A percentile compares a stretch with the other conserved stretches of the same genome.
Conservation (phyloP, 2,888 invertebrate genomes). For the Sinotaia quadrata region DNA sequence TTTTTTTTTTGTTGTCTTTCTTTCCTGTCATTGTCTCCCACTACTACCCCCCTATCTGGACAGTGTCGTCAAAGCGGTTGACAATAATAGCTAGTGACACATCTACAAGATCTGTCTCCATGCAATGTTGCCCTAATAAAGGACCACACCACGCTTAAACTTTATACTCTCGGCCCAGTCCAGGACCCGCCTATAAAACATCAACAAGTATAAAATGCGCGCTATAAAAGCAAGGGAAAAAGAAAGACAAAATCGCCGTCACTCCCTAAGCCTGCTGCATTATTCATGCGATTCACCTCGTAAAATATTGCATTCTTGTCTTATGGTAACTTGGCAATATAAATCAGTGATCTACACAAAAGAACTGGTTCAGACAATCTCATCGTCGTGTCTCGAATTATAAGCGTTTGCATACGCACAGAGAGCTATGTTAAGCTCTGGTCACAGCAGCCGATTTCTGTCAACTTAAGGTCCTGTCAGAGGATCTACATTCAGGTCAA, state of each 20-base stretch:
- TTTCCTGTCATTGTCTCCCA: too few relatives aligned
- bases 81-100: too few relatives aligned
- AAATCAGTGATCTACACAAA: slow-evolving; percentile 4
- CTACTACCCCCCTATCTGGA: too few relatives aligned
- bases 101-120: too few relatives aligned
- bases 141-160: neutral
- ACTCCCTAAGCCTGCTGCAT: slow-evolving; percentile 8
- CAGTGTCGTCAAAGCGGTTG: too few relatives aligned
- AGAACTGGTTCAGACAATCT: neutral
- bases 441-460: too few relatives aligned
- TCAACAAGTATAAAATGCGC: slow-evolving; percentile 7
- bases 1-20: too few relatives aligned
- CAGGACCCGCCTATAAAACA: slow-evolving; percentile 8
- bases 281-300: slow-evolving; percentile 12
- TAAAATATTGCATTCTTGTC: slow-evolving; percentile 9
- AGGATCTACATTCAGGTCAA: too few relatives aligned
- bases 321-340: neutral
- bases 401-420: too few relatives aligned
- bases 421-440: too few relatives aligned
- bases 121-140: slow-evolving; percentile 8
- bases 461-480: too few relatives aligned
- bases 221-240: neutral
- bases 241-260: too few relatives aligned
- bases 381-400: neutral
- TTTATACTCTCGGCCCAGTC: neutral